phyloP scores from a whole-genome alignment of 2,797 vertebrate genomes.

The Artibeus lituratus region DNA sequence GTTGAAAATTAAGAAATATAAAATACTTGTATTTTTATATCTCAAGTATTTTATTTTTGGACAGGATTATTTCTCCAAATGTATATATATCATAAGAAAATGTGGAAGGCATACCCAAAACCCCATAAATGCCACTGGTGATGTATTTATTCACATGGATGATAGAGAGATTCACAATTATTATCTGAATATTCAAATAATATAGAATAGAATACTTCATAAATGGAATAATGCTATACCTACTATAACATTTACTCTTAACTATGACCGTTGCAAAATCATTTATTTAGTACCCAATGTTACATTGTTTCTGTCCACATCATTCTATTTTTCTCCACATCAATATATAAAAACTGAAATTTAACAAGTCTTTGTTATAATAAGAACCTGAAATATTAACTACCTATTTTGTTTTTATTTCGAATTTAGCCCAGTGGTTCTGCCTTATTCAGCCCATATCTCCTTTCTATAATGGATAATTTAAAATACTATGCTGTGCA shows the following conservation, averaged over 20 bases:
- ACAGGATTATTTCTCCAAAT: neutral
- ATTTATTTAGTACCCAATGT: neutral
- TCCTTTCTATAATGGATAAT: neutral
- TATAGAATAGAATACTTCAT: neutral
- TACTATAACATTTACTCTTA: neutral
- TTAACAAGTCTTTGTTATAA: neutral
- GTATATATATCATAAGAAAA: neutral
- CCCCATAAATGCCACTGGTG: neutral
- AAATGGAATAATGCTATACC: neutral
- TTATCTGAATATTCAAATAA: neutral
- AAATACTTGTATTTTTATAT: slow-evolving; percentile 8
- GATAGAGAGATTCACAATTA: neutral
- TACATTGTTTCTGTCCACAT: neutral
- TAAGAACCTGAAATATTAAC: neutral
- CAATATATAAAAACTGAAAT: neutral
- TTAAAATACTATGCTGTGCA: neutral
- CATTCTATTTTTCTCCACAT: neutral
- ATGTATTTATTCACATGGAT: neutral
- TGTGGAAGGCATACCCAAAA: neutral
- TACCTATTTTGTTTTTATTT: neutral
- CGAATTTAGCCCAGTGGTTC: neutral
- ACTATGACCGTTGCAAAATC: neutral
- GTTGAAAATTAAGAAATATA: slow-evolving; percentile 49
- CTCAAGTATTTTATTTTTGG: slow-evolving; percentile 21
- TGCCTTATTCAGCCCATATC: neutral